phyloP scores from a whole-genome alignment of 1,140 invertebrate species.

The Danaus melanippus region DNA sequence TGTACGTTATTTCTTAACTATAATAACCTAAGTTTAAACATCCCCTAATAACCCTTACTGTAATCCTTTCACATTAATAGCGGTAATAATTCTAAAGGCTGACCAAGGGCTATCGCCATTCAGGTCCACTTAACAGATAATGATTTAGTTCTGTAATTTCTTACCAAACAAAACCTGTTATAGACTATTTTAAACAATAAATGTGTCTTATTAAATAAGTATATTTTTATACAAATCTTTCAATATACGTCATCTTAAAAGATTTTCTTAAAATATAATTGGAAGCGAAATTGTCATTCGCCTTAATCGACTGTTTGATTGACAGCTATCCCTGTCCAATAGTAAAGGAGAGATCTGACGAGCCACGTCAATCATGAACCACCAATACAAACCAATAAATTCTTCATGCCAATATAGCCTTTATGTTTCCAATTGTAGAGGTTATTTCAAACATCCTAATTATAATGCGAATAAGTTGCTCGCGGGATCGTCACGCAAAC shows the following conservation, averaged over 20 bases:
- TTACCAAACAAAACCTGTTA: too few relatives aligned
- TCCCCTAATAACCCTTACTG: constrained; percentile 23
- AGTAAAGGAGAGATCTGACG: constrained; percentile 74
- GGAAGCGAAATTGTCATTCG: constrained; percentile 4
- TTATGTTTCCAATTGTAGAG: constrained; percentile 33
- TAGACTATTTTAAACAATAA: too few relatives aligned
- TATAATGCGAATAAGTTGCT: constrained; percentile 41
- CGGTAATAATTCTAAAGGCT: constrained; percentile 37
- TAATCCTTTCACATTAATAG: constrained; percentile 23
- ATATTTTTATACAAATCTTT: too few relatives aligned
- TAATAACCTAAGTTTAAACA: background rate
- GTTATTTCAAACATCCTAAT: constrained; percentile 28
- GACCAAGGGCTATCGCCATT: constrained; percentile 56
- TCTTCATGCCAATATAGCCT: constrained; percentile 26
- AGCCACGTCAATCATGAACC: constrained; percentile 75
- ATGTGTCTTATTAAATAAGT: too few relatives aligned
- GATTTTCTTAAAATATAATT: constrained; percentile 5
- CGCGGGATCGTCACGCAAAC: constrained; percentile 59
- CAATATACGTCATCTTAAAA: background rate
- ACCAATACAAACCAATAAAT: constrained; percentile 34
- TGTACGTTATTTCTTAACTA: background rate
- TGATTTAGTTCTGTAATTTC: constrained; percentile 38
- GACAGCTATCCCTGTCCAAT: constrained; percentile 77
- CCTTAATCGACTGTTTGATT: constrained; percentile 60
- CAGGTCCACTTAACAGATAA: constrained; percentile 48